Conservation (phyloP, 1,140 invertebrate genomes). For the Lepidotrigona ventralis region DNA sequence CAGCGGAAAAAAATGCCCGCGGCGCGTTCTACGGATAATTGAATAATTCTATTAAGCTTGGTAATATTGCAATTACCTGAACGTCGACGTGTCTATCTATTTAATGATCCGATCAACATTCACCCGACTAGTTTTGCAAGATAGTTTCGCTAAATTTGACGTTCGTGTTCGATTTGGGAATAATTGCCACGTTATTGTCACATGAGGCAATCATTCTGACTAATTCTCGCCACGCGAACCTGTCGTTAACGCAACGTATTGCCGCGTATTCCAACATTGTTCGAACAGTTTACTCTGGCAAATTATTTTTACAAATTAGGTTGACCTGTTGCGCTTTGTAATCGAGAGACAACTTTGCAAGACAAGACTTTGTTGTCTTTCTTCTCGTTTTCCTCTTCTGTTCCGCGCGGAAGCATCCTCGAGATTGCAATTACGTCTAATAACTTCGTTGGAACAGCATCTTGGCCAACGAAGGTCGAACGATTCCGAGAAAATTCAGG, state of each 20-base stretch:
- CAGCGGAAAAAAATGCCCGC: too few relatives aligned
- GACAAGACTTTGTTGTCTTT: neutral
- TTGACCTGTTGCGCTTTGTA: neutral
- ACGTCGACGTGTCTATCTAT: neutral
- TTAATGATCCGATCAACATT: constrained; percentile 31
- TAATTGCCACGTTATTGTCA: constrained; percentile 48
- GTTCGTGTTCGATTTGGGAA: constrained; percentile 29
- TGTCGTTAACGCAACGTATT: constrained; percentile 60
- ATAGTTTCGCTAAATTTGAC: constrained; percentile 48
- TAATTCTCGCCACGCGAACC: constrained; percentile 36
- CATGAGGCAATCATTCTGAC: constrained; percentile 47
- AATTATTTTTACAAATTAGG: constrained; percentile 9
- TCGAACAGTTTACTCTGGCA: neutral
- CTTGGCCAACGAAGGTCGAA: neutral
- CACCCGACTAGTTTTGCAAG: constrained; percentile 25
- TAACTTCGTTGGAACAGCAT: constrained; percentile 20
- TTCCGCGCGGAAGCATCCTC: constrained; percentile 12
- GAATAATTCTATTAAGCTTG: neutral
- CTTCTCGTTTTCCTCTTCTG: neutral
- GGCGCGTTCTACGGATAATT: too few relatives aligned
- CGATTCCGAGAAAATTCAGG: constrained; percentile 11
- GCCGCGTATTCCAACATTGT: constrained; percentile 19
- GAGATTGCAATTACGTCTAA: constrained; percentile 24
- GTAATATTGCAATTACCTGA: constrained; percentile 26
- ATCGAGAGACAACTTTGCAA: neutral